These are phyloP conservation scores for Laspeyria flexula DNA, from an alignment of 2,888 invertebrate genomes.

Conservation along the genomic window DNA sequence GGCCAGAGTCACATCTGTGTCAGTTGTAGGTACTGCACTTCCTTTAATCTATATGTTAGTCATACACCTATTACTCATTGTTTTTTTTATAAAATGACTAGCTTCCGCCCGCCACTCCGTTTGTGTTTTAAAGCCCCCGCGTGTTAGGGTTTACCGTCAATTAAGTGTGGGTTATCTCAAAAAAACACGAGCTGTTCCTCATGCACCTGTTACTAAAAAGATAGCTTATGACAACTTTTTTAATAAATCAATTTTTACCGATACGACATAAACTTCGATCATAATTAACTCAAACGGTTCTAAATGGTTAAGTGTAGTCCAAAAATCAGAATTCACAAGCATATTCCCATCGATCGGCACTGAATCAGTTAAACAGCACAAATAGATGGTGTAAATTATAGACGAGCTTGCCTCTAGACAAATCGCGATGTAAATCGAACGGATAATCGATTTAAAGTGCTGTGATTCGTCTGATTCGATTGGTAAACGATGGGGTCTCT, in stretches of 20 bases:
- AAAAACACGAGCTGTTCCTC: too few relatives aligned
- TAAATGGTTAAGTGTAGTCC: too few relatives aligned
- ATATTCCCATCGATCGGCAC: not conserved
- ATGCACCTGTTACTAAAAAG: too few relatives aligned
- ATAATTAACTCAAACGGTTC: not conserved
- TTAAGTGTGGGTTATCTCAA: too few relatives aligned
- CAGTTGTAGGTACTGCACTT: too few relatives aligned
- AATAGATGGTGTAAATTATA: constrained; percentile 49
- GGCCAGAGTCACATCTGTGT: too few relatives aligned
- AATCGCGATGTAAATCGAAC: constrained; percentile 2
- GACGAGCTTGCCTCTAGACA: constrained; percentile 17
- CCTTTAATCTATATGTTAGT: not conserved
- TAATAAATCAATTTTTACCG: too few relatives aligned
- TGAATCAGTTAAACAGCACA: constrained; percentile 10
- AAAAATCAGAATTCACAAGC: not conserved
- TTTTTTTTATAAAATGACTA: too few relatives aligned
- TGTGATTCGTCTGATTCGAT: not conserved
- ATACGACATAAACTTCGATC: not conserved
- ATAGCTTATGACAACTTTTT: too few relatives aligned
- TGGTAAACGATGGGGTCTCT: not conserved
- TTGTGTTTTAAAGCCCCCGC: too few relatives aligned
- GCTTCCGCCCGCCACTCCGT: too few relatives aligned
- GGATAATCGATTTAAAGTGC: constrained; percentile 13
- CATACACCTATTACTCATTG: not conserved
- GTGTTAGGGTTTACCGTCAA: too few relatives aligned